Evolutionary conservation across 2,797 vertebrate genomes (phyloP), one percentile per base, ranked within the genome.

Genomic region (Smutsia gigantea): DNA sequence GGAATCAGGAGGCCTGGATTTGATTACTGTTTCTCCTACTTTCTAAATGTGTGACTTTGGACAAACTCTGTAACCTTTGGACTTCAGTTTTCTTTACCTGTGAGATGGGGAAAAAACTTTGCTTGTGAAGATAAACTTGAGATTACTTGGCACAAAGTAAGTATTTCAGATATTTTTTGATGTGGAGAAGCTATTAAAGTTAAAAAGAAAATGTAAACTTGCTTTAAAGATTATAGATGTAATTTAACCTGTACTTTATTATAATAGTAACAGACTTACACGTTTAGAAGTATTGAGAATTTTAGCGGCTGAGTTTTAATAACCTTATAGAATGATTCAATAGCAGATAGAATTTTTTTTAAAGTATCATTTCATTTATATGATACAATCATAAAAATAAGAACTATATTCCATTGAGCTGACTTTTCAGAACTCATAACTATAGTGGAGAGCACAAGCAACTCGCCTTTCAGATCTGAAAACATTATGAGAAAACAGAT

Each of bases 371-470:
- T 93, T 95, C 79, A 23, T 94, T 93, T 77, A 7, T 71, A 69
- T 93, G 37, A 17, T 92, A 86, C 25, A 91, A 55, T 78, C 53
- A 34, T 95, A 90, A 81, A 94, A 94, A 86, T 88, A 91, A n/a
- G 68, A 74, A n/a, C 27, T 78, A 0, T 79, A 34, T 69, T 90
- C 10, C 11, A 49, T 79, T 79, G 75, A 90, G 4, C 46, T 81
- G 39, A n/a, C 27, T 17, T 89, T 96, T 96, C 87, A 85, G 63
- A 90, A 59, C 25, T 75, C 4, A 85, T 39, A 91, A 64, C n/a
- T 83, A n/a, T 55, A 61, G 46, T 61, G 89, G 42, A 91, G 68
- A 85, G 14, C 74, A 87, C 64, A 94, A 94, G 34, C 78, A 66
- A 17, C 46, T 42, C 79, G 23, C 4, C 49, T 91, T 93, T 72